phyloP scores from a whole-genome alignment of 37 sponge, comb jelly and placozoan species.

The Cliona cf. orientalis region DNA sequence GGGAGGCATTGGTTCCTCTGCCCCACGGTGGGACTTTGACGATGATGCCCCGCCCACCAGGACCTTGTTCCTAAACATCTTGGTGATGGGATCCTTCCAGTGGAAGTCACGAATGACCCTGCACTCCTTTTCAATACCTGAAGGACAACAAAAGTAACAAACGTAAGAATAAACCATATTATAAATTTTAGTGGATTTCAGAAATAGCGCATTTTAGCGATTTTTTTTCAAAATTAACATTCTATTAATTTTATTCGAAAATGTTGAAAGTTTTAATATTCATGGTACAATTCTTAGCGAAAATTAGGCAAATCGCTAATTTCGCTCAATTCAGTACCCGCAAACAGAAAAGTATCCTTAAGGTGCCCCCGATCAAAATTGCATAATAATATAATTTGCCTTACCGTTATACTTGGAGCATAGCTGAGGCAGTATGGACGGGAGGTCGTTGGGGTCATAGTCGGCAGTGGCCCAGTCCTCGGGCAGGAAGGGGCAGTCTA shows the following conservation, averaged over 20 bases:
- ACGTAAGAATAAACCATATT: too few species aligned
- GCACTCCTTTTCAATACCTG: constrained; percentile 83
- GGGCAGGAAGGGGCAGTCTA: constrained; percentile 48
- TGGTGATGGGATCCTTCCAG: constrained; percentile 63
- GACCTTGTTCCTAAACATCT: constrained; percentile 43
- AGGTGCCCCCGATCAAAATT: too few species aligned
- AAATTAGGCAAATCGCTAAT: too few species aligned
- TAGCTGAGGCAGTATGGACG: constrained; percentile 59
- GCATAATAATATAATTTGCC: neutral
- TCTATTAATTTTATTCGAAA: too few species aligned
- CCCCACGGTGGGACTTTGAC: neutral
- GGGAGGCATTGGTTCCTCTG: neutral
- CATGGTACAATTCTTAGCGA: too few species aligned
- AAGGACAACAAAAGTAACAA: too few species aligned
- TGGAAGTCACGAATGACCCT: constrained; percentile 67
- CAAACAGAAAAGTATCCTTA: too few species aligned
- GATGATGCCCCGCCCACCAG: neutral
- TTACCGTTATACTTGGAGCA: constrained; percentile 61
- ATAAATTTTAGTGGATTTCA: too few species aligned
- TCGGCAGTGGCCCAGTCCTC: constrained; percentile 24
- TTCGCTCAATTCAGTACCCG: too few species aligned
- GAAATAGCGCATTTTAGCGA: too few species aligned
- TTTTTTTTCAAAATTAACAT: too few species aligned
- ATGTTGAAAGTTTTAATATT: too few species aligned
- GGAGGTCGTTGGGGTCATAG: neutral